These are phyloP conservation scores for Carassius auratus DNA, from an alignment of 2,113 vertebrate genomes.

Conservation along the genomic window DNA sequence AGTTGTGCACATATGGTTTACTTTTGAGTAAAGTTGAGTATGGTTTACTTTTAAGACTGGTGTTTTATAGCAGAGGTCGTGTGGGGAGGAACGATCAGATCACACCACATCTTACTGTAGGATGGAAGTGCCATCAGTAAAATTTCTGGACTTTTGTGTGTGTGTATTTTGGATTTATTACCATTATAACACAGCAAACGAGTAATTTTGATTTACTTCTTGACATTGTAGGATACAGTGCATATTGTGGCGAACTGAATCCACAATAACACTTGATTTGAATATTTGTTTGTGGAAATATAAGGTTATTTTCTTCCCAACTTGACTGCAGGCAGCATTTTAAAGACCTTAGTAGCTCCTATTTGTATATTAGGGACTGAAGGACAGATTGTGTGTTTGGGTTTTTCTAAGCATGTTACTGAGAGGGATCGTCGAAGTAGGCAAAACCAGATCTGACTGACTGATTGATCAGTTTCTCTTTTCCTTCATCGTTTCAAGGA, in stretches of 20 bases:
- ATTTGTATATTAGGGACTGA: conserved; percentile 36
- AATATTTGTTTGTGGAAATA: conserved; percentile 17
- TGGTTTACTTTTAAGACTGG: conserved; percentile 65
- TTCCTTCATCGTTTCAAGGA: neutral
- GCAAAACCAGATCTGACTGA: neutral
- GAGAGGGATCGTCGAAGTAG: neutral
- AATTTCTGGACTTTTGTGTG: conserved; percentile 9
- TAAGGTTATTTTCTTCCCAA: neutral
- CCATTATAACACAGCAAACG: conserved; percentile 25
- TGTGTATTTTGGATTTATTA: conserved; percentile 47
- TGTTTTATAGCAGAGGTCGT: conserved; percentile 1
- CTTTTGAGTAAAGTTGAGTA: conserved; percentile 7
- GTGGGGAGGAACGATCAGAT: conserved; percentile 27
- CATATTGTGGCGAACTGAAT: conserved; percentile 11
- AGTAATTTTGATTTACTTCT: conserved; percentile 19
- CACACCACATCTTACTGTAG: conserved; percentile 41
- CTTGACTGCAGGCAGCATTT: conserved; percentile 67
- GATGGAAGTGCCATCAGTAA: conserved; percentile 59
- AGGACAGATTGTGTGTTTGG: conserved; percentile 16
- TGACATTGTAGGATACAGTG: neutral
- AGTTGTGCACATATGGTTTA: conserved; percentile 51
- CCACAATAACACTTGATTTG: conserved; percentile 18
- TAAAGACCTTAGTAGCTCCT: conserved; percentile 28
- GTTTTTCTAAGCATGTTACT: neutral
- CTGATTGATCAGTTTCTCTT: neutral